phyloP scores from a whole-genome alignment of 2,888 invertebrate genomes.

The Plagiodera versicolora region DNA sequence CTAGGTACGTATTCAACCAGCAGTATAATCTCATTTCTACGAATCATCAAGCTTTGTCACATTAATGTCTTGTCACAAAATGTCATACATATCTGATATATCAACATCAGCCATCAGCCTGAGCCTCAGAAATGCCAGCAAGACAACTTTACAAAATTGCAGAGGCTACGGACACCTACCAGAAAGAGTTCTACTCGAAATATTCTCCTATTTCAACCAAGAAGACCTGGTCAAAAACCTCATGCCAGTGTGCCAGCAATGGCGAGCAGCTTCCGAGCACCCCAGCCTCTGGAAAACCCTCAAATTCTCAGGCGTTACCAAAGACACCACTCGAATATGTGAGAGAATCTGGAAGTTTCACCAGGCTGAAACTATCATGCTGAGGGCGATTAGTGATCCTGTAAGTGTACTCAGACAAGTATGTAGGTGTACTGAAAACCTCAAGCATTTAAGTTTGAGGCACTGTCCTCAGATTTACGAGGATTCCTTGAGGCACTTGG shows the following conservation, averaged over 20 bases:
- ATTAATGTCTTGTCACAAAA: background rate
- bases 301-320: slow-evolving; percentile 17
- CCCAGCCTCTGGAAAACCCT: slow-evolving; percentile 26
- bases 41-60: background rate
- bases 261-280: slow-evolving; percentile 24
- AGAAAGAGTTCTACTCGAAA: slow-evolving; percentile 17
- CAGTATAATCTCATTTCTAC: too few species aligned
- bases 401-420: slow-evolving; percentile 25
- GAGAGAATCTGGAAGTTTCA: slow-evolving; percentile 26
- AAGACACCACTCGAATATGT: slow-evolving; percentile 19
- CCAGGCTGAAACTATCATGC: slow-evolving; percentile 16
- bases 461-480: slow-evolving; percentile 26
- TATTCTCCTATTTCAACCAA: slow-evolving; percentile 26
- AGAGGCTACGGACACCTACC: slow-evolving; percentile 23
- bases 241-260: slow-evolving; percentile 29
- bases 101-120: background rate
- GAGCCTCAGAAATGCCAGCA: background rate
- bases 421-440: slow-evolving; percentile 19
- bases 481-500: slow-evolving; percentile 24
- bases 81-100: background rate
- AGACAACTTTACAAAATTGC: background rate
- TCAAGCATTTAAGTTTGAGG: slow-evolving; percentile 19
- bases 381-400: slow-evolving; percentile 16
- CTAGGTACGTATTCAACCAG: too few species aligned
- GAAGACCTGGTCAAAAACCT: slow-evolving; percentile 23